Conservation (phyloP, 2,113 vertebrate genomes). For the Xenopus laevis region DNA sequence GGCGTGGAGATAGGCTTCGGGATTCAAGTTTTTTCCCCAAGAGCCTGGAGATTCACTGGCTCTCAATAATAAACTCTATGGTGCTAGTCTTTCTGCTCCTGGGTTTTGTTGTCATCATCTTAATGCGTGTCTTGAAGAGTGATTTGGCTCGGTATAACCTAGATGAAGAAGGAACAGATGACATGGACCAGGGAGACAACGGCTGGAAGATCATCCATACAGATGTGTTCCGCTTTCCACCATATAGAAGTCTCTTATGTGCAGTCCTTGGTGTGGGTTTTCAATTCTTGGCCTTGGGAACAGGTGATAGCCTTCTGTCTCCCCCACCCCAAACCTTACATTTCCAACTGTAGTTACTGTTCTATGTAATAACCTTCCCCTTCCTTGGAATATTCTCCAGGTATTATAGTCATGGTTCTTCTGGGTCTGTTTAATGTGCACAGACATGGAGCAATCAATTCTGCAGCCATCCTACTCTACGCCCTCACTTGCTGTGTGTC, state of each 20-base stretch:
- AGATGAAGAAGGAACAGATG: conserved; percentile 79
- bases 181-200: conserved; percentile 87
- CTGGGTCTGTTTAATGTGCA: conserved; percentile 88
- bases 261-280: conserved; percentile 83
- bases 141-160: conserved; percentile 88
- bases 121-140: conserved; percentile 88
- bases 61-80: conserved; percentile 90
- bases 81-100: conserved; percentile 86
- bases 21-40: conserved; percentile 85
- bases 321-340: neutral
- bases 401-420: conserved; percentile 84
- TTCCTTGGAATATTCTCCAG: conserved; percentile 51
- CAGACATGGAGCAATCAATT: conserved; percentile 87
- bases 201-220: conserved; percentile 95
- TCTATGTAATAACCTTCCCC: neutral
- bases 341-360: neutral
- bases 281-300: conserved; percentile 86
- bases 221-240: conserved; percentile 87
- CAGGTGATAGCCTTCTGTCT: conserved; percentile 60
- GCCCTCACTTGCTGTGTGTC: conserved; percentile 88
- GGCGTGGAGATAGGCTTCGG: conserved; percentile 71
- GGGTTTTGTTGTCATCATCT: conserved; percentile 90
- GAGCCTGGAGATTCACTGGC: conserved; percentile 89
- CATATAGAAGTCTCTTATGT: conserved; percentile 80
- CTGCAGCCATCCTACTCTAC: conserved; percentile 81